phyloP scores from a whole-genome alignment of 2,113 vertebrate species.

The Lampris megalopsis region DNA sequence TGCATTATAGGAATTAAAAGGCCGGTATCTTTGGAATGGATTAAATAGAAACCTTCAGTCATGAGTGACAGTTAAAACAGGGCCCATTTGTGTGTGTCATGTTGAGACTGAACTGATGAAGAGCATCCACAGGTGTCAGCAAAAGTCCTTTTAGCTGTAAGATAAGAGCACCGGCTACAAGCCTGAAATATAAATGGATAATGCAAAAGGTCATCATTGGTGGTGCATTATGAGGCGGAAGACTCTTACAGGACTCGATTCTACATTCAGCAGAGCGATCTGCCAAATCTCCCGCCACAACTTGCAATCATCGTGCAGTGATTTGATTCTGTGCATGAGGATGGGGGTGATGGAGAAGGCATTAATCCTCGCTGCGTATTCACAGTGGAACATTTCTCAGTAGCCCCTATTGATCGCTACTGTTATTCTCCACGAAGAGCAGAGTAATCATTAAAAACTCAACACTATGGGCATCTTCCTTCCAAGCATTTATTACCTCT shows the following conservation, averaged over 20 bases:
- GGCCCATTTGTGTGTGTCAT: no score
- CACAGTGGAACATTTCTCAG: slow-evolving; percentile 80
- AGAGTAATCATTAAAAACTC: slow-evolving; percentile 83
- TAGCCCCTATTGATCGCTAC: slow-evolving; percentile 81
- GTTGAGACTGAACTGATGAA: no score
- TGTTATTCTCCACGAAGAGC: slow-evolving; percentile 85
- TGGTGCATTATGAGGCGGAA: slow-evolving; percentile 33
- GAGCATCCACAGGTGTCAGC: neutral
- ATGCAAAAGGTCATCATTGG: slow-evolving; percentile 5
- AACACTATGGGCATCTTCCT: slow-evolving; percentile 79
- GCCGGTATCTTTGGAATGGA: no score
- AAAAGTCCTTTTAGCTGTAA: neutral
- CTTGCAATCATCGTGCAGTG: slow-evolving; percentile 66
- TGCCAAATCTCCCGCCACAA: slow-evolving; percentile 37
- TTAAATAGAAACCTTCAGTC: no score
- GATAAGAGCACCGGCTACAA: neutral
- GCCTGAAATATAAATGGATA: neutral
- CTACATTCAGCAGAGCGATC: slow-evolving; percentile 30
- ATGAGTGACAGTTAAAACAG: no score
- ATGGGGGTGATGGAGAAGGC: slow-evolving; percentile 67
- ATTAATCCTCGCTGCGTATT: slow-evolving; percentile 71
- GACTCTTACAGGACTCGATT: slow-evolving; percentile 3
- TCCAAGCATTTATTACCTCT: slow-evolving; percentile 75
- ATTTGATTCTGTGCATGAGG: slow-evolving; percentile 74
- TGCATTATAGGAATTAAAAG: no score